Base-by-base conservation (phyloP, 2,113 vertebrate genomes). In the Psilopsiagon aymara region DNA sequence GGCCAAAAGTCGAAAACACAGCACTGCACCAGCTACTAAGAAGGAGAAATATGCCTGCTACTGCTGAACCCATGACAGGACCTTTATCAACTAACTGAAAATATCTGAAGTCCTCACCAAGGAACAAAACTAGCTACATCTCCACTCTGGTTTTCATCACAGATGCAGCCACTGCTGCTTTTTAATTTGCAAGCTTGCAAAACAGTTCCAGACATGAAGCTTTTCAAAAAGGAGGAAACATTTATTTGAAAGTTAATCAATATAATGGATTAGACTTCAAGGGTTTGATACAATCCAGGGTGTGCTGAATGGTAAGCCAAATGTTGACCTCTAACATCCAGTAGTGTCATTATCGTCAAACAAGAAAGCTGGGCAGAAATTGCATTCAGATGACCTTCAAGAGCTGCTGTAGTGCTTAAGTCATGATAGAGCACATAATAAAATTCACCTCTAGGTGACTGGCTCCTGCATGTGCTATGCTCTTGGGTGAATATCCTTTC, bases 401-500 rank as follows among this genome's bases (percentile, higher is more conserved):
- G 33, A 25, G 11, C 62, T 75, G 29, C 43, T 66, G 31, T 24
- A 60, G 18, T 44, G 57, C 11, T 69, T n/a, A 63, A 39, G 46
- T 31, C 31, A 33, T 13, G 20, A 60, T 1, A 47, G 9, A 37
- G 6, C 15, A 23, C 10, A 8, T 23, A 17, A 79, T 39, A 87
- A 70, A 59, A n/a, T 16, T 67, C 43, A 52, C 12, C 39, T 63
- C 13, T 16, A 14, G 5, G 7, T 41, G 66, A 69, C 8, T 39
- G 21, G 31, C n/a, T 73, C 49, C 20, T 73, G 33, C 8, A 74
- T 17, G 60, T 1, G 0, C 21, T 19, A 41, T n/a, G 12, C 39
- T 64, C 17, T 59, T 64, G 31, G 27, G 14, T 1, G 5, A 47
- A 21, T 0, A 0, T 43, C 24, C 18, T 46, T 28, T 63, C 23